Evolutionary conservation across 2,113 vertebrate species (phyloP), one percentile per base, ranked within the genome.

Genomic region (Eira barbara): DNA sequence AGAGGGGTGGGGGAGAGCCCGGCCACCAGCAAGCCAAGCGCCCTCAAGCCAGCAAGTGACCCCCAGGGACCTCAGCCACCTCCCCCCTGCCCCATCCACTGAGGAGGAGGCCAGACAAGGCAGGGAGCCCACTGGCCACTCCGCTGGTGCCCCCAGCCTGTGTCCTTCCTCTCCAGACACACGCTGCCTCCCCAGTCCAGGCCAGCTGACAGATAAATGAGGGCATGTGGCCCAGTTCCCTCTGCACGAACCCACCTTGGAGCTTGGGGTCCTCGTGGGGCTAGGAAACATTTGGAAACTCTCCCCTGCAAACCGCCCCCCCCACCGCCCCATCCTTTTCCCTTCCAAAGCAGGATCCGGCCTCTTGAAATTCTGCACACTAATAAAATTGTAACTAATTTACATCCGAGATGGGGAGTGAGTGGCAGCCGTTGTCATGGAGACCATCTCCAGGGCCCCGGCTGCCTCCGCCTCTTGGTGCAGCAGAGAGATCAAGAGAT

Each of bases 341-440:
- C 97, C 85, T 96, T 93, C 94, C 59, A 67, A 95, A 55, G 45
- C 98, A 95, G 97, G 94, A 98, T 98, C 95, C 0, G 3, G 97
- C 98, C 99, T 98, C 98, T 98, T 98, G 98, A 98, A 99, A 99
- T 99, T 99, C 98, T 98, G 98, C 98, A 98, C 98, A 98, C 99
- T 99, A 99, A 99, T 99, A 99, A 99, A 98, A 99, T 99, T 98
- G 98, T 95, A 97, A 98, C 98, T 99, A 97, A 99, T 99, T 99
- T 99, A 98, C 99, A 99, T 99, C 98, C 8, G 96, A 98, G 98
- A 99, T 99, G 98, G 98, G 98, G 98, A 98, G 97, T 99, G 99
- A 99, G 98, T 98, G 98, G 98, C 98, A 98, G 98, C 67, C 76
- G 99, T 99, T 99, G 99, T 98, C 98, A 99, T 99, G 98, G 99